Evolutionary conservation across 2,113 vertebrate species (phyloP).

Genomic region (Tamias sibiricus): DNA sequence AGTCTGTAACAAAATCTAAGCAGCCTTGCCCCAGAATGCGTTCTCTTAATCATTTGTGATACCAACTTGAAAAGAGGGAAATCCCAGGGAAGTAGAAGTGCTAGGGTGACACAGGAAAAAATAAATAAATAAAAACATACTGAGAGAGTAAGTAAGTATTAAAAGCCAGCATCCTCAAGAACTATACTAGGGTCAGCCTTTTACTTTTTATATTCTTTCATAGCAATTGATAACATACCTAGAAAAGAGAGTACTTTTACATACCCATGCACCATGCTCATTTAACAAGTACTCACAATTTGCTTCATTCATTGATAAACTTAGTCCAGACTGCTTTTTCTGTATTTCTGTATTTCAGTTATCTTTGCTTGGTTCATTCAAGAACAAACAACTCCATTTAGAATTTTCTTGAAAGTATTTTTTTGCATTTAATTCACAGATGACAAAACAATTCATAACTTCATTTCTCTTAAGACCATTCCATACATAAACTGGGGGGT

Average conservation of each 20-base stretch:
- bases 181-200: not conserved
- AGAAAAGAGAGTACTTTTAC: not conserved
- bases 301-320: not conserved
- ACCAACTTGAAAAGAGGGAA: not conserved
- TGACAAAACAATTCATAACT: not conserved
- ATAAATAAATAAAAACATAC: not conserved
- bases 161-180: not conserved
- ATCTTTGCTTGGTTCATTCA: not conserved
- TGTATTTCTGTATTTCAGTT: not conserved
- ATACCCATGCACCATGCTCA: not conserved
- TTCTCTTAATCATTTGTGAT: not conserved
- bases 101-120: not conserved
- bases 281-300: not conserved
- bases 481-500: not conserved
- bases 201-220: too few relatives aligned
- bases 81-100: not conserved
- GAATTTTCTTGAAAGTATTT: not conserved
- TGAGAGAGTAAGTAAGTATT: not conserved
- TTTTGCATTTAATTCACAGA: not conserved
- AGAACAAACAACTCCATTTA: not conserved
- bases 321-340: not conserved
- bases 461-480: not conserved
- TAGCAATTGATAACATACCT: not conserved
- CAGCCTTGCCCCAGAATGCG: not conserved
- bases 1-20: not conserved